These are phyloP conservation scores for Aurelia sp. DNA, from an alignment of 30 jellyfish, hydroid and myxozoan genomes.

Conservation along the genomic window DNA sequence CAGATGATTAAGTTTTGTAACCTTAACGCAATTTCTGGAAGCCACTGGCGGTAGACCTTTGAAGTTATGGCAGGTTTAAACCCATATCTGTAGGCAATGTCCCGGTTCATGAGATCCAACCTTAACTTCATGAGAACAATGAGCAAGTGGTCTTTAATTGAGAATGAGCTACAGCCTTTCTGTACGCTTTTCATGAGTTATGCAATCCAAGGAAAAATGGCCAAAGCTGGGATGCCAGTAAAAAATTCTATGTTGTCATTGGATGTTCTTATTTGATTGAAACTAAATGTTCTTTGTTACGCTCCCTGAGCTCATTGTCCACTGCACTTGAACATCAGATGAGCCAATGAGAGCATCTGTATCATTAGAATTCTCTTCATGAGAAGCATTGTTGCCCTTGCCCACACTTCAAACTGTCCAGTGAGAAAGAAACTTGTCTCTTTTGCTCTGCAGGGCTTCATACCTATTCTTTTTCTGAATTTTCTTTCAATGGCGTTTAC, in stretches of 20 bases:
- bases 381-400: too few species aligned
- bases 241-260: conserved; percentile 25
- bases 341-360: neutral
- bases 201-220: conserved; percentile 11
- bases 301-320: neutral
- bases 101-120: conserved; percentile 11
- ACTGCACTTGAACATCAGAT: neutral
- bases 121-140: conserved; percentile 13
- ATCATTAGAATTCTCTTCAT: neutral
- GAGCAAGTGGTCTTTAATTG: conserved; percentile 8
- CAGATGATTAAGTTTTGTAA: conserved; percentile 32
- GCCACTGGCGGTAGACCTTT: conserved; percentile 6
- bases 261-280: conserved; percentile 10
- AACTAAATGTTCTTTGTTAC: conserved; percentile 20
- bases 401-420: too few species aligned
- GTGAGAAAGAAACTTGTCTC: too few species aligned
- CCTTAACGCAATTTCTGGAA: conserved; percentile 30
- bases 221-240: conserved; percentile 34
- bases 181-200: conserved; percentile 3
- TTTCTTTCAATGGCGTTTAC: too few species aligned
- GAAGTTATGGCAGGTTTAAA: conserved; percentile 9
- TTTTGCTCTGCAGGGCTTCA: too few species aligned
- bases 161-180: neutral
- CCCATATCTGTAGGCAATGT: conserved; percentile 3
- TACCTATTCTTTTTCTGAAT: too few species aligned